phyloP scores from a whole-genome alignment of 2,113 vertebrate species.

The Ictalurus furcatus region DNA sequence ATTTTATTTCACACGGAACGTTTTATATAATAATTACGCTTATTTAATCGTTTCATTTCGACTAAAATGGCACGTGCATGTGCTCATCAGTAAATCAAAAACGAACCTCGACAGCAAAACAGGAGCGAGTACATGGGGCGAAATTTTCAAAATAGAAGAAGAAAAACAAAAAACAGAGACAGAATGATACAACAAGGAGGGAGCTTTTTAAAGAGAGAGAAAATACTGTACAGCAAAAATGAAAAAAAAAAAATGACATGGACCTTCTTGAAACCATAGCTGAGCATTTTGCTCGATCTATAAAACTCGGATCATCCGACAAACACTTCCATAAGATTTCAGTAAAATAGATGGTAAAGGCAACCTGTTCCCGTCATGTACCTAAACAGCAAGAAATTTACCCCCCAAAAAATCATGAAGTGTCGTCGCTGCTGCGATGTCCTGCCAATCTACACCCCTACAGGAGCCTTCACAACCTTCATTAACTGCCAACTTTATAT shows the following conservation, averaged over 20 bases:
- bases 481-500: not conserved
- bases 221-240: not conserved
- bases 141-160: not conserved
- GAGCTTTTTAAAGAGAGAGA: not conserved
- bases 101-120: not conserved
- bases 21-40: not conserved
- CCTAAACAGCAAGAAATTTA: slow-evolving; percentile 7
- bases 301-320: too few relatives aligned
- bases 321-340: not conserved
- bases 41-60: not conserved
- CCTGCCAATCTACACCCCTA: not conserved
- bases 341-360: not conserved
- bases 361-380: not conserved
- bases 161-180: not conserved
- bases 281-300: not conserved
- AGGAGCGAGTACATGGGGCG: not conserved
- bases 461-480: not conserved
- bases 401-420: not conserved
- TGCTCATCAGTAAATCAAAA: not conserved
- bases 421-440: not conserved
- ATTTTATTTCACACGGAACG: not conserved
- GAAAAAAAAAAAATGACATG: not conserved
- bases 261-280: not conserved
- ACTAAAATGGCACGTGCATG: not conserved
- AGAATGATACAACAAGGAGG: not conserved